Evolutionary conservation across 2,888 invertebrate species (phyloP), one percentile per base, ranked within the genome.

Genomic region (Melanostoma mellinum): DNA sequence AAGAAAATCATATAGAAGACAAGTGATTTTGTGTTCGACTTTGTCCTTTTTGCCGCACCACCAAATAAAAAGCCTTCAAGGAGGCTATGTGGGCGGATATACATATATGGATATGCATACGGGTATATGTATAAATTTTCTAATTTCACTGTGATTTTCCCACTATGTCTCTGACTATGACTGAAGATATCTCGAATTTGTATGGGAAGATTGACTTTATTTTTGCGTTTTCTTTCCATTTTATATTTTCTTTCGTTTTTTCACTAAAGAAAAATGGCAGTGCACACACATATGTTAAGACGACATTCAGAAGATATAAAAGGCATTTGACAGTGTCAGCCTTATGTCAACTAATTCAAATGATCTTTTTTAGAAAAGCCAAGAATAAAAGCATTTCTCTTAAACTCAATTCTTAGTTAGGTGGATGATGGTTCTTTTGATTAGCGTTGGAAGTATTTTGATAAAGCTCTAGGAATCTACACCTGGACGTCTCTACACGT

Each of bases 21-120:
- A 77, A 77, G 82, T 74, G 77, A 82, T 58, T 77, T 73, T 76
- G 61, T 81, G 71, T 60, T 71, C 56, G 40, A 50, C 48, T 58
- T 71, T 56, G 40, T 42, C n/a, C 4, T 36, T 40, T 58, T 38
- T 44, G 42, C 48, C 56, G 20, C 63, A 35, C 30, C 30, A 38
- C 38, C 30, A 50, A 65, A 60, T 30, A 50, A 42, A n/a, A 67
- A 72, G 35, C 42, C 50, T 52, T 61, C 9, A 35, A 61, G 71
- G 52, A 42, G 60, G 40, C n/a, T 35, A 61, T 52, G 50, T 30
- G 60, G 58, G 36, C 10, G 33, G 20, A 20, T 20, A 20, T 20
- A 20, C 20, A 20, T 20, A 20, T 20, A 20, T 20, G 20, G 20
- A 20, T 20, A 20, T 20, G 20, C 20, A 20, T 20, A 50, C 38